phyloP scores from a whole-genome alignment of 92 coral and sea anemone genomes.

The Porites rus region DNA sequence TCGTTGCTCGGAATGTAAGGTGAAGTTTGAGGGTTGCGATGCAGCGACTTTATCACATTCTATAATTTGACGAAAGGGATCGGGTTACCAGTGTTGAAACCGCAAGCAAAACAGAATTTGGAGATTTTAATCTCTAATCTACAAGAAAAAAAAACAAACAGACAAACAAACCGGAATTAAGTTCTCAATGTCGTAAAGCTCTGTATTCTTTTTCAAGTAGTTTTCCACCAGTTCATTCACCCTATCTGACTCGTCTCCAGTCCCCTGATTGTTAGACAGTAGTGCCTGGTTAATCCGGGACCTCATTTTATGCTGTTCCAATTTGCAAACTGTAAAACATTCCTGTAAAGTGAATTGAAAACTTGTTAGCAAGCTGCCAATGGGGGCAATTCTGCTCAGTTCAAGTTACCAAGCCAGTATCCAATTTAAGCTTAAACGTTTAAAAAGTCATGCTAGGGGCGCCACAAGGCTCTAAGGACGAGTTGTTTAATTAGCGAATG shows the following conservation, averaged over 20 bases:
- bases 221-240: constrained; percentile 79
- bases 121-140: neutral
- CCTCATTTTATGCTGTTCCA: constrained; percentile 85
- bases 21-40: constrained; percentile 74
- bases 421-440: too few species aligned
- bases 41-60: constrained; percentile 79
- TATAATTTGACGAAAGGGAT: neutral
- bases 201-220: constrained; percentile 76
- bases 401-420: too few species aligned
- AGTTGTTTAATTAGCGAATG: too few species aligned
- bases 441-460: too few species aligned
- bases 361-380: too few species aligned
- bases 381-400: too few species aligned
- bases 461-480: too few species aligned
- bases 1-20: constrained; percentile 72
- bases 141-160: too few species aligned
- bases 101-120: too few species aligned
- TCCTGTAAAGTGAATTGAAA: constrained; percentile 48
- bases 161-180: constrained; percentile 56
- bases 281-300: constrained; percentile 82
- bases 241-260: constrained; percentile 44
- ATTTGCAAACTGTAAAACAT: constrained; percentile 81
- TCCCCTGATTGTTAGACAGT: constrained; percentile 63
- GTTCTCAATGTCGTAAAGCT: constrained; percentile 66
- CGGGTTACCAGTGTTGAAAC: neutral